Percentiles rank a stretch among this genome's conserved stretches.
These are phyloP conservation scores for Eretmocerus hayati DNA, from an alignment of 2,888 invertebrate genomes.

Conservation along the genomic window DNA sequence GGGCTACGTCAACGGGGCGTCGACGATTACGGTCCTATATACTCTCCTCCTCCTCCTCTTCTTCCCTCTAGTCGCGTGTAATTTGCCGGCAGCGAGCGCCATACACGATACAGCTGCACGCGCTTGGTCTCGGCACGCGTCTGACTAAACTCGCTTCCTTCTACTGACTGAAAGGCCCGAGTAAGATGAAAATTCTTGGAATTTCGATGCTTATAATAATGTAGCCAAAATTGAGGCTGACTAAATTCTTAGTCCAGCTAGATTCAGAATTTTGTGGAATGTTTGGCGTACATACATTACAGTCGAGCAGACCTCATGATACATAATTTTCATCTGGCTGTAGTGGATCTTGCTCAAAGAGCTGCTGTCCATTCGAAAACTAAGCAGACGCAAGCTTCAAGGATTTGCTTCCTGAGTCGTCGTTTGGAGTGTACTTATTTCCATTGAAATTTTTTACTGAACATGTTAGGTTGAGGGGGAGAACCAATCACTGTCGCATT, in stretches of 20 bases:
- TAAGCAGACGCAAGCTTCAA: too few species aligned
- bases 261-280: conserved; percentile 5
- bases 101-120: conserved; percentile 1
- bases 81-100: conserved; percentile 6
- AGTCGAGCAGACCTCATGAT: too few species aligned
- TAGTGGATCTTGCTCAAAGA: too few species aligned
- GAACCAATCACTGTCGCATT: too few species aligned
- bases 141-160: conserved; percentile 2
- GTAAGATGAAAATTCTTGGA: background rate
- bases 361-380: too few species aligned
- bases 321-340: too few species aligned
- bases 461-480: too few species aligned
- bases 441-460: too few species aligned
- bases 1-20: background rate
- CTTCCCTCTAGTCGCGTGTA: conserved; percentile 1
- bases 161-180: background rate
- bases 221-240: conserved; percentile 5
- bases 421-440: too few species aligned
- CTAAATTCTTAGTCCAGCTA: conserved; percentile 7
- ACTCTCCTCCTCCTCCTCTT: background rate
- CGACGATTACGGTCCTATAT: conserved; percentile 7
- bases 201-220: conserved; percentile 14
- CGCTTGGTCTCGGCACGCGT: too few species aligned
- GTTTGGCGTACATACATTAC: background rate
- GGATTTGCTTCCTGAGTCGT: too few species aligned